Evolutionary conservation across 2,888 invertebrate genomes (phyloP).

Genomic region (Tineola bisselliella): DNA sequence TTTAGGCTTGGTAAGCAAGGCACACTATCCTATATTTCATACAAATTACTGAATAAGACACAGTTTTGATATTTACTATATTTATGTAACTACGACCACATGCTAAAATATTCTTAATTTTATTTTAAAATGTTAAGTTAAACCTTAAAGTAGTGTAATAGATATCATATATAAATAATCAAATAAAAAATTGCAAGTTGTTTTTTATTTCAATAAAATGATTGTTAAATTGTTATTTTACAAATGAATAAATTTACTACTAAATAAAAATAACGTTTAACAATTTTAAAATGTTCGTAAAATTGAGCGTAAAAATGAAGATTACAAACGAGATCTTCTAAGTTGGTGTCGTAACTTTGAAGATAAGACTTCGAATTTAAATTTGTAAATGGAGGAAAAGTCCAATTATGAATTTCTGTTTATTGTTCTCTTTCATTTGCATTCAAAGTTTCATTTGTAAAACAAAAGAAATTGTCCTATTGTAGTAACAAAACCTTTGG

Average conservation of each 20-base stretch:
- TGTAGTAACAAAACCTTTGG: no score
- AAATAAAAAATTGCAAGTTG: no score
- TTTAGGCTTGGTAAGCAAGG: no score
- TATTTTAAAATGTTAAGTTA: no score
- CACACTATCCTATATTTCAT: no score
- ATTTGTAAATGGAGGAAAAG: background rate
- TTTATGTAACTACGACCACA: no score
- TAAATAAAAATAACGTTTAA: constrained; percentile 3
- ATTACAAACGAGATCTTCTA: constrained; percentile 6
- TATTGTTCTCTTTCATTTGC: background rate
- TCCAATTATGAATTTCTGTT: constrained; percentile 6
- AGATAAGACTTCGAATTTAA: background rate
- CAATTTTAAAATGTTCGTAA: background rate
- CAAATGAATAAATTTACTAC: background rate
- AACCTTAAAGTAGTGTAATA: no score
- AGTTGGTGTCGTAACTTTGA: constrained; percentile 6
- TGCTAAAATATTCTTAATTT: no score
- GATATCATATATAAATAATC: no score
- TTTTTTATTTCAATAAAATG: no score
- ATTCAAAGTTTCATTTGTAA: background rate
- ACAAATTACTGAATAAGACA: no score
- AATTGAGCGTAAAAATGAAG: background rate
- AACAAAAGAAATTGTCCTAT: background rate
- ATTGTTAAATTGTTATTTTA: background rate
- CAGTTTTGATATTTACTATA: no score